Evolutionary conservation across 2,113 vertebrate genomes (phyloP), one percentile per base, ranked within the genome.

Genomic region (Sander vitreus): DNA sequence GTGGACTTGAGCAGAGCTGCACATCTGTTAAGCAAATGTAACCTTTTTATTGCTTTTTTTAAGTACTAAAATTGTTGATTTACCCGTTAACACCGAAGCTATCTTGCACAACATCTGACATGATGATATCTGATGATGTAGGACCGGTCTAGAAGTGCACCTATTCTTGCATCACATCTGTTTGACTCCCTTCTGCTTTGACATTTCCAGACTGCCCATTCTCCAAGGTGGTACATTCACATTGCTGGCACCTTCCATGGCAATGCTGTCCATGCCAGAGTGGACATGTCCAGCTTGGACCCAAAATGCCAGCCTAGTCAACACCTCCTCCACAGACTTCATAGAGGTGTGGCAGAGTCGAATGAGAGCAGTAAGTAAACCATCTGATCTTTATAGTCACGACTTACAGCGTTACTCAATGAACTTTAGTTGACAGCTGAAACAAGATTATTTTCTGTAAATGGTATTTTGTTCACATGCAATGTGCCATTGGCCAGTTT

Each of bases 231-330:
- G 97, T 5, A 97, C 98, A 0, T 97, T 99, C 87, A 94, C 95
- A 0, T 95, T 99, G 53, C 64, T 99, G 85, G 95, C 96, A 0
- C 98, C 98, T 1, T 97, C 96, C 63, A 92, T 98, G 91, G 96
- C 98, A 18, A 96, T 99, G 97, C 92, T 99, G 43, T 98, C 97
- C 70, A 97, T 98, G 81, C 97, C 98, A 0, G 76, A 90, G n/a
- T 99, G 97, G 97, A 96, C 88, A 0, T 99, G 98, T 86, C 98
- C 98, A 2, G 92, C 93, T n/a, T 99, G 97, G 98, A 99, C 97
- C 0, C 92, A 97, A 77, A 97, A 98, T 0, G 95, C 95, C 81
- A 97, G 89, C 39, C 84, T 95, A 65, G 97, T 98, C 84, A 97
- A 99, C 79, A 87, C 91, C 19, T 96, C 96, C 39, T 97, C 97